Conservation (phyloP, 2,113 vertebrate species). For the Propithecus coquereli region DNA sequence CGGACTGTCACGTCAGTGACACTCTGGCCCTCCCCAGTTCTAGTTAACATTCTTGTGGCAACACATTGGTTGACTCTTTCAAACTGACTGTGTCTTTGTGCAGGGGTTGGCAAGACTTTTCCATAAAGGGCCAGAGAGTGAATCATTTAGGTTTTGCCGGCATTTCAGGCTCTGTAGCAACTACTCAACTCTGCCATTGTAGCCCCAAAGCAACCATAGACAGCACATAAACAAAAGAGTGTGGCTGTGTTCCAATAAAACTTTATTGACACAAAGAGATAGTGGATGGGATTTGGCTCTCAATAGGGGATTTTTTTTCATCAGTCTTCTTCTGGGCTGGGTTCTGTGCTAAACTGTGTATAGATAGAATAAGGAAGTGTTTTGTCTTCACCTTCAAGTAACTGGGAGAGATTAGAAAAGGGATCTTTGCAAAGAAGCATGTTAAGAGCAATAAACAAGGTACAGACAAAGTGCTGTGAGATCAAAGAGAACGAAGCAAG, state of each 20-base stretch:
- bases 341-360: background rate
- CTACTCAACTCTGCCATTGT: background rate
- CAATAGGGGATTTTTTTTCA: background rate
- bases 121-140: background rate
- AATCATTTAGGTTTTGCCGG: background rate
- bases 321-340: background rate
- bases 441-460: background rate
- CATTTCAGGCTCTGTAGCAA: background rate
- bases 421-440: background rate
- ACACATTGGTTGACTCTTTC: background rate
- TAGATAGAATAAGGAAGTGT: background rate
- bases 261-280: background rate
- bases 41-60: slow-evolving; percentile 7
- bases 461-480: background rate
- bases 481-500: background rate
- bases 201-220: background rate
- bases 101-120: background rate
- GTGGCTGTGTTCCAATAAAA: background rate
- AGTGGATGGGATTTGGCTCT: background rate
- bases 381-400: background rate
- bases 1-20: background rate
- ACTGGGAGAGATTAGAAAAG: background rate
- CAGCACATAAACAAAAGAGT: background rate
- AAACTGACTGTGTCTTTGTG: background rate
- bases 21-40: background rate